Conservation (phyloP, 2,888 invertebrate genomes). For the Latrodectus elegans region DNA sequence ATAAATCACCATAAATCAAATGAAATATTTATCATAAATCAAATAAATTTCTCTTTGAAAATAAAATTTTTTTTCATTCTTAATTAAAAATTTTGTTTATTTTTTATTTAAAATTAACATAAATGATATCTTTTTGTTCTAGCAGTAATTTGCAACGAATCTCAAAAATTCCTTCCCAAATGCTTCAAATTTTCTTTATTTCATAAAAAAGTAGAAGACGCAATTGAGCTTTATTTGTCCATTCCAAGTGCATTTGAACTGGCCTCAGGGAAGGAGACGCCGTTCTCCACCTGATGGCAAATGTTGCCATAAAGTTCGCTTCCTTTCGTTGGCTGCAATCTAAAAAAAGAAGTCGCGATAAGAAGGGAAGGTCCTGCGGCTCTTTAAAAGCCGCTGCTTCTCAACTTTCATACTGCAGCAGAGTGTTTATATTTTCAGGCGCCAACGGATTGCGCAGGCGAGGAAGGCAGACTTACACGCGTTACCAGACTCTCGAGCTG, state of each 20-base stretch:
- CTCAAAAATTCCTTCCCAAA: too few relatives aligned
- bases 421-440: constrained; percentile 80
- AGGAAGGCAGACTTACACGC: constrained; percentile 97
- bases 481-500: constrained; percentile 97
- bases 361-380: constrained; percentile 13
- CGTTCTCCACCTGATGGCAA: not conserved
- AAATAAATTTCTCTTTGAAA: too few relatives aligned
- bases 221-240: too few relatives aligned
- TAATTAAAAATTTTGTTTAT: too few relatives aligned
- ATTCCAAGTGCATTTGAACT: not conserved
- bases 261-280: not conserved
- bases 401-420: constrained; percentile 67
- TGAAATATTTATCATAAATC: too few relatives aligned
- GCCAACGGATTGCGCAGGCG: constrained; percentile 95
- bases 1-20: too few relatives aligned
- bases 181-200: too few relatives aligned
- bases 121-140: too few relatives aligned
- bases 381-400: constrained; percentile 14
- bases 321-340: constrained; percentile 28
- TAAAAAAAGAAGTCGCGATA: constrained; percentile 66
- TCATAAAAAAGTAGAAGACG: too few relatives aligned
- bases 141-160: too few relatives aligned
- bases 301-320: not conserved
- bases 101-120: too few relatives aligned
- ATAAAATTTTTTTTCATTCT: too few relatives aligned